phyloP scores from a whole-genome alignment of 2,113 vertebrate species.

The Hucho hucho region DNA sequence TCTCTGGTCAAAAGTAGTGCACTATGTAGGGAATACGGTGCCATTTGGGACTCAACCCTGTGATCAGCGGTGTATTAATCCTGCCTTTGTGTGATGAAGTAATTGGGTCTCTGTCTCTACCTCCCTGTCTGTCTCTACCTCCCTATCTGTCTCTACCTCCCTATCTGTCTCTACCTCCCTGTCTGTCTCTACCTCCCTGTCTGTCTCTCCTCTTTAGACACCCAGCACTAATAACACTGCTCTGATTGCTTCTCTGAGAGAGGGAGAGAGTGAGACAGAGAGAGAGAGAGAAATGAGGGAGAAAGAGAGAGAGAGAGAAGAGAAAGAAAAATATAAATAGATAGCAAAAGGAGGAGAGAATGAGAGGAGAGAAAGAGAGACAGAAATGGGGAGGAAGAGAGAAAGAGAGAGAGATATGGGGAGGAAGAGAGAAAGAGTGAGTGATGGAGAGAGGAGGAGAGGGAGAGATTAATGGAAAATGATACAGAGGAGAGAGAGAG shows the following conservation, averaged over 20 bases:
- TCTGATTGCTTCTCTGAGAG: slow-evolving; percentile 47
- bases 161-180: too few species aligned
- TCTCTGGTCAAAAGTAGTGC: too few species aligned
- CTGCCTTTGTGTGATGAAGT: slow-evolving; percentile 29
- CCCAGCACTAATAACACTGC: slow-evolving; percentile 50
- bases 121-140: background rate
- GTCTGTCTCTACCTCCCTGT: background rate
- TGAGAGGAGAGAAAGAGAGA: slow-evolving; percentile 15
- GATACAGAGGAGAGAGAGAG: background rate
- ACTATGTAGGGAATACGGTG: background rate
- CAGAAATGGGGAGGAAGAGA: background rate
- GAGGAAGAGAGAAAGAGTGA: slow-evolving; percentile 2
- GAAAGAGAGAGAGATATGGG: slow-evolving; percentile 16
- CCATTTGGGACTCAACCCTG: too few species aligned
- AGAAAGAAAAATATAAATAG: too few species aligned
- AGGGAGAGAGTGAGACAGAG: slow-evolving; percentile 12
- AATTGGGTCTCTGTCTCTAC: slow-evolving; percentile 6
- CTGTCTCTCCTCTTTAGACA: slow-evolving; percentile 30
- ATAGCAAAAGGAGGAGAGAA: too few species aligned
- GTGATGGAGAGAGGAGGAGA: slow-evolving; percentile 21
- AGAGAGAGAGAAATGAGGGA: background rate
- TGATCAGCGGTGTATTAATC: slow-evolving; percentile 9
- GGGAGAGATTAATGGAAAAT: background rate
- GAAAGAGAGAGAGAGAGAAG: slow-evolving; percentile 10
- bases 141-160: too few species aligned